Conservation (phyloP, 2,888 invertebrate genomes). For the Cenopis cana region DNA sequence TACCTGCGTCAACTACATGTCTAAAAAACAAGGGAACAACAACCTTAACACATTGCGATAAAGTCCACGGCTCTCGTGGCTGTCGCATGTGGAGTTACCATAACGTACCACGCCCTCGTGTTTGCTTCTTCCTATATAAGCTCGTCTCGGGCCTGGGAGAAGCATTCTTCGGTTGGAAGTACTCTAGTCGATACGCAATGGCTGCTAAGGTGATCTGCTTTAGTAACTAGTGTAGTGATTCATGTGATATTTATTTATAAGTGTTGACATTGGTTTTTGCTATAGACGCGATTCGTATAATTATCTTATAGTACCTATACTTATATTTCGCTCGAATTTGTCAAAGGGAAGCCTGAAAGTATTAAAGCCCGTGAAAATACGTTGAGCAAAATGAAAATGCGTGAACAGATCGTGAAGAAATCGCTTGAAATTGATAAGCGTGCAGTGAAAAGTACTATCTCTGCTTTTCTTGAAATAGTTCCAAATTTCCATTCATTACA, state of each 20-base stretch:
- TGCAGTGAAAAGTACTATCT: no score
- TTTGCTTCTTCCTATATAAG: constrained; percentile 72
- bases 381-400: no score
- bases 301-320: no score
- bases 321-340: no score
- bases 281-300: neutral
- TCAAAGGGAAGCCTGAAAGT: no score
- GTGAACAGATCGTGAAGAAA: no score
- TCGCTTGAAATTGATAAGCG: no score
- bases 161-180: constrained; percentile 73
- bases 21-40: constrained; percentile 3
- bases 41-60: neutral
- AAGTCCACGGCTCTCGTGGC: neutral
- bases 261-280: constrained; percentile 15
- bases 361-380: no score
- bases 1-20: constrained; percentile 59
- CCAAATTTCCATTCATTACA: no score
- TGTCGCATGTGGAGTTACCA: constrained; percentile 19
- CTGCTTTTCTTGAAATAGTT: no score
- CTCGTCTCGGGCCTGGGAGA: constrained; percentile 63
- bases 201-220: constrained; percentile 76
- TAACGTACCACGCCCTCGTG: constrained; percentile 70
- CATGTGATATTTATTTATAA: constrained; percentile 30
- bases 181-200: constrained; percentile 74
- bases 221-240: constrained; percentile 54